These are phyloP conservation scores for Trichonephila clavipes DNA, from an alignment of 1,140 invertebrate genomes.

Conservation along the genomic window DNA sequence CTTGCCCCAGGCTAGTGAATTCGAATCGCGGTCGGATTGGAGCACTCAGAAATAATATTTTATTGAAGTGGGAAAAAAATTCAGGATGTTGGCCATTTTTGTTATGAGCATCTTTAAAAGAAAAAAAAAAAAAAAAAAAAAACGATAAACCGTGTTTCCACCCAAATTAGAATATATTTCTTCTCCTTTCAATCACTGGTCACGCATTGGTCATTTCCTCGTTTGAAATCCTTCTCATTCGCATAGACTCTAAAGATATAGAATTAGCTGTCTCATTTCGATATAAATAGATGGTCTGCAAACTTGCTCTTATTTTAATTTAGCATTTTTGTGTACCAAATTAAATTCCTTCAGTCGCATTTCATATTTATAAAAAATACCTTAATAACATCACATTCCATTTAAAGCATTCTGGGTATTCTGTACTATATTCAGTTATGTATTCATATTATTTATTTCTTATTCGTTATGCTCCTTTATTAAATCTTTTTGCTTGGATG, in stretches of 20 bases:
- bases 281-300: not conserved
- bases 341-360: not conserved
- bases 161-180: constrained; percentile 37
- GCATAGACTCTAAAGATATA: not conserved
- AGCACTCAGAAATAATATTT: constrained; percentile 57
- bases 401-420: too few relatives aligned
- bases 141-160: constrained; percentile 45
- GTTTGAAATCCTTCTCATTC: not conserved
- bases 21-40: constrained; percentile 7
- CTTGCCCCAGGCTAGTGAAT: constrained; percentile 29
- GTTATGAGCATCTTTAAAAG: constrained; percentile 2
- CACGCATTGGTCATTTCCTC: constrained; percentile 44
- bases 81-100: not conserved
- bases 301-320: not conserved
- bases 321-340: not conserved
- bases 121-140: constrained; percentile 51
- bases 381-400: too few relatives aligned
- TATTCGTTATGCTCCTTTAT: too few relatives aligned
- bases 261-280: not conserved
- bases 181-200: constrained; percentile 6
- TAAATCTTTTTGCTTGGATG: too few relatives aligned
- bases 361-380: not conserved
- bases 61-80: constrained; percentile 37
- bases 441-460: too few relatives aligned
- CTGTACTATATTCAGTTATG: too few relatives aligned